Evolutionary conservation across 2,113 vertebrate species (phyloP).

Genomic region (Cynopterus brachyotis): DNA sequence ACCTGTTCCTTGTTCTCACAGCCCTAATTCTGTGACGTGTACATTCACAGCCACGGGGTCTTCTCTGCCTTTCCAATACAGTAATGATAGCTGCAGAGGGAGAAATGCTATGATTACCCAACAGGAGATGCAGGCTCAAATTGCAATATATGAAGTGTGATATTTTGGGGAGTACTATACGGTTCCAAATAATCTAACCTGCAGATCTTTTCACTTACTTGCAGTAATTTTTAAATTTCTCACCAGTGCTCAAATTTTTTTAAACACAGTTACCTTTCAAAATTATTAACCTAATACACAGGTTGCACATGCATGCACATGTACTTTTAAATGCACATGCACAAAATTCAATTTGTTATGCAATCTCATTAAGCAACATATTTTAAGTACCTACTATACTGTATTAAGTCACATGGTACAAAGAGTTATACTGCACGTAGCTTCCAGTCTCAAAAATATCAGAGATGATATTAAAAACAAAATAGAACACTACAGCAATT

Average conservation of each 20-base stretch:
- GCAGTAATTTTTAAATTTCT: not conserved
- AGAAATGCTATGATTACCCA: not conserved
- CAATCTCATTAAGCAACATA: not conserved
- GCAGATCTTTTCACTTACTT: not conserved
- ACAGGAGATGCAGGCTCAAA: not conserved
- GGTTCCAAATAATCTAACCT: not conserved
- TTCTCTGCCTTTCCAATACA: not conserved
- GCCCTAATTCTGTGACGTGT: not conserved
- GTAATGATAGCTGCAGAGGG: not conserved
- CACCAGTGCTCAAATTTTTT: not conserved
- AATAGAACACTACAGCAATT: not conserved
- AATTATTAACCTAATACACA: not conserved
- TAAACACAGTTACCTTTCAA: not conserved
- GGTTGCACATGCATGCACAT: not conserved
- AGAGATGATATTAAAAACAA: constrained; percentile 27
- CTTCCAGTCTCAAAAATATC: not conserved
- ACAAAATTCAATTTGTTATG: not conserved
- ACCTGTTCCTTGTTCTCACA: not conserved
- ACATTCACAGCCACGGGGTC: not conserved
- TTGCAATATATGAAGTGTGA: not conserved
- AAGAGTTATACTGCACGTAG: not conserved
- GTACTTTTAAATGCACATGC: not conserved
- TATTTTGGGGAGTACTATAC: not conserved
- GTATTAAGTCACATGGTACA: not conserved
- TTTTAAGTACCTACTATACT: not conserved